Evolutionary conservation across 2,888 invertebrate species (phyloP).

Genomic region (Ctenicera cuprea): DNA sequence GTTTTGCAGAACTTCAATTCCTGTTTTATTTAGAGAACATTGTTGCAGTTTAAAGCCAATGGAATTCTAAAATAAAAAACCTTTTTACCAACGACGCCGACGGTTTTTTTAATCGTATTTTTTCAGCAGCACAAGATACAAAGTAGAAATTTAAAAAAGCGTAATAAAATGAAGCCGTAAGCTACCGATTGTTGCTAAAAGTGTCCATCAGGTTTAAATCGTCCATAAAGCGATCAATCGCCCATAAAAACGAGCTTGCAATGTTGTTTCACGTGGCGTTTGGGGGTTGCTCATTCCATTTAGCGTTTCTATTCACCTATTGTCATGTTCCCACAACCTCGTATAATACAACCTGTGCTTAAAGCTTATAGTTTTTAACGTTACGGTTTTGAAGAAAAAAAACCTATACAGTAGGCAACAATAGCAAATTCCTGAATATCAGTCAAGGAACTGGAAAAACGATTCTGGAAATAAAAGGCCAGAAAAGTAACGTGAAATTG

Average conservation of each 20-base stretch:
- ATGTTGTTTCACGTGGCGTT: conserved; percentile 55
- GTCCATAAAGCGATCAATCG: conserved; percentile 61
- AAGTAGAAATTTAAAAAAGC: conserved; percentile 25
- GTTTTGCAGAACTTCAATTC: too few relatives aligned
- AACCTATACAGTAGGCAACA: too few relatives aligned
- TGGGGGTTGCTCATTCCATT: conserved; percentile 52
- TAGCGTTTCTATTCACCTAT: conserved; percentile 52
- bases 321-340: conserved; percentile 51
- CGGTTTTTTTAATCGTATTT: conserved; percentile 39
- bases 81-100: not conserved
- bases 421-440: too few relatives aligned
- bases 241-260: conserved; percentile 60
- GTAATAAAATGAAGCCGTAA: conserved; percentile 45
- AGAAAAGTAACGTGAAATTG: too few relatives aligned
- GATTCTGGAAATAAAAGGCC: too few relatives aligned
- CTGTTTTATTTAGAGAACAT: too few relatives aligned
- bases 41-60: not conserved
- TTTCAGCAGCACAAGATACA: conserved; percentile 42
- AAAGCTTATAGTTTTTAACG: conserved; percentile 35
- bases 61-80: not conserved
- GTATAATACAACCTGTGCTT: conserved; percentile 51
- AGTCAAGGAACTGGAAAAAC: too few relatives aligned
- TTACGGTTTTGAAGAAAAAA: conserved; percentile 17
- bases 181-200: conserved; percentile 49
- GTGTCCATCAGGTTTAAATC: conserved; percentile 54